Evolutionary conservation across 2,888 invertebrate species (phyloP), one percentile per base, ranked within the genome.

Genomic region (Lochmaea capreae): DNA sequence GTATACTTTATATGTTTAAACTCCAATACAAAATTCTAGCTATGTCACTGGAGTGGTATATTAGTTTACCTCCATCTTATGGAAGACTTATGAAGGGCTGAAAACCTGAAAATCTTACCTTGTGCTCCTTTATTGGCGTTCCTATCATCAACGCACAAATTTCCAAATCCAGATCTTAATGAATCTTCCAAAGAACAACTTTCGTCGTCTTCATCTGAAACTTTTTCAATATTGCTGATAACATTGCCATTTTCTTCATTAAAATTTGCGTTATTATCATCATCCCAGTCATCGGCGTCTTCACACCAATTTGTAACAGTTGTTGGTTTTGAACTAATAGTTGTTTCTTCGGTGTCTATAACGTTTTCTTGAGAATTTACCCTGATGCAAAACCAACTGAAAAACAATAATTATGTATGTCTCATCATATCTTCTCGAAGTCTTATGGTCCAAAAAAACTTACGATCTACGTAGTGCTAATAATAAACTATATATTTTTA

Each of bases 201-300:
- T 78, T 89, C 83, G 73, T 86, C 85, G 80, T 88, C 84, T 82
- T 87, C 83, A 81, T 88, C 84, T 77, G 88, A 83, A 78, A 85
- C 79, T 84, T 84, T 78, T 81, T 86, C 81, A 77, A 81, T 77
- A 79, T 84, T 80, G 86, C 89, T 88, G 85, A 90, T 89, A 74
- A 91, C 84, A 88, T 95, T 95, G 9, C 94, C 94, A 87, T 95
- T 95, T 73, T 92, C 92, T 80, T 93, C 92, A 73, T 91, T 92
- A 52, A 78, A 75, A 74, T 80, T 81, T 1, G 72, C 77, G 70
- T 86, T 86, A 70, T 84, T 85, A 82, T 86, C 86, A 68, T 86
- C 85, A 66, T 78, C 82, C 84, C 84, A 84, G 72, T 87, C 86
- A 84, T 96, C 94, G 1, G 93, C 93, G 58, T 92, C 93, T 57